phyloP scores from a whole-genome alignment of 2,797 vertebrate species.

The Aulostomus chinensis region DNA sequence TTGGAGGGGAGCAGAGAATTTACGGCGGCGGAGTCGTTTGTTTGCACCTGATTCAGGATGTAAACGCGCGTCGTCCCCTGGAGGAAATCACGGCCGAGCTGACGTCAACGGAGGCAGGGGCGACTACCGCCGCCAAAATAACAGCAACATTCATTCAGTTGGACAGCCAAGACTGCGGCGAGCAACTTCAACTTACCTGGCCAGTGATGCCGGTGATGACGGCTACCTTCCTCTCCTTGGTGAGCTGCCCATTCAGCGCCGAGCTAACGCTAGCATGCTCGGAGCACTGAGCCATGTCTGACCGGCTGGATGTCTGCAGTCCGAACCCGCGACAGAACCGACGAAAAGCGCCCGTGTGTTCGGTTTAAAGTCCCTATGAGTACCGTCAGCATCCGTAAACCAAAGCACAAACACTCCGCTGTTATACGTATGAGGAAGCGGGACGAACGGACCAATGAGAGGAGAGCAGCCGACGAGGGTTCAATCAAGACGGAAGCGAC shows the following conservation, averaged over 20 bases:
- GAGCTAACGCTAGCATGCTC: constrained; percentile 8
- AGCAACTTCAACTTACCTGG: constrained; percentile 68
- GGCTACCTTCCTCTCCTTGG: constrained; percentile 70
- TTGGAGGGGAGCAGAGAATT: no score
- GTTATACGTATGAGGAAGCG: constrained; percentile 51
- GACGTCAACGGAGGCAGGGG: no score
- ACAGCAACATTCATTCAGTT: no score
- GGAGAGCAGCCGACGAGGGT: constrained; percentile 4
- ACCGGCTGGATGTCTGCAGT: not conserved
- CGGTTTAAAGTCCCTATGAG: not conserved
- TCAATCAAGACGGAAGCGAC: not conserved
- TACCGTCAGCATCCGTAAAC: constrained; percentile 33
- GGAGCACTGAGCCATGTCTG: constrained; percentile 68
- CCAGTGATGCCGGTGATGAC: constrained; percentile 85
- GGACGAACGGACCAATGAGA: constrained; percentile 57
- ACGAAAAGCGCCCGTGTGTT: not conserved
- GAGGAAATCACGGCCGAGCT: no score
- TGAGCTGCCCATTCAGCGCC: constrained; percentile 26
- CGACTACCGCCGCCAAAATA: no score
- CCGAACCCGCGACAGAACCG: not conserved
- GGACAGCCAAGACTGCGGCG: no score
- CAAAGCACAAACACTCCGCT: not conserved
- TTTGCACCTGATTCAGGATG: no score
- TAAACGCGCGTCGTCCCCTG: no score
- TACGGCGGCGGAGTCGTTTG: no score